Base-by-base conservation (phyloP, 2,797 vertebrate species). In the Fistularia tabacaria region DNA sequence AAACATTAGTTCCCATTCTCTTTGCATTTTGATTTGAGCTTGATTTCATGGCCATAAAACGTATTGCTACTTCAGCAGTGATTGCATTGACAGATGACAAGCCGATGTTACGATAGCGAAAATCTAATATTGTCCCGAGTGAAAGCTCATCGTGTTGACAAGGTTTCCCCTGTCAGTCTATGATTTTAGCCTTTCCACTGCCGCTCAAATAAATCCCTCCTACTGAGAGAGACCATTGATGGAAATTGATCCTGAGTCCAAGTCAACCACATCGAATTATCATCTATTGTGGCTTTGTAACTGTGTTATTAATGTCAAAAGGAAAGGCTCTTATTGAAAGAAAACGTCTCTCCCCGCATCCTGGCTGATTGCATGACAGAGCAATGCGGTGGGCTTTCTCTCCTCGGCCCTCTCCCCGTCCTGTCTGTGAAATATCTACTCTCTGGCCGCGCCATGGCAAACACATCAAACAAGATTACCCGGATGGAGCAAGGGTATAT, bases 401-500 rank as follows among this genome's bases (percentile, higher is more conserved):
- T 49, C 59, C 53, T 13, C 37, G 9, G 71, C 69, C 68, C 53
- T 5, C 5, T 14, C 40, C 62, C 62, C 69, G 38, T 69, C 74
- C 77, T 72, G 58, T 65, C 53, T 37, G 57, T 73, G 67, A 79
- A 70, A 59, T 46, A 79, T 76, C 78, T 73, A 69, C 74, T 64
- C 64, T 75, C 75, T 74, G 64, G 45, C 66, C 63, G 68, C 61
- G 8, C 64, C 56, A 71, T 71, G 77, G 82, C 76, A 74, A 80
- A 80, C 71, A 80, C 73, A 81, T 84, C 75, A 82, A 78, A 83
- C 66, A 66, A 79, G 75, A 84, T 88, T 87, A 84, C 77, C 71
- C 82, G 73, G 84, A 80, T 65, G 76, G 81, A 68, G 68, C 75
- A 71, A 79, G 78, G 81, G 82, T 86, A 79, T 88, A 87, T 89